Percentiles rank a stretch among this genome's conserved stretches.
These are phyloP conservation scores for Palythoa caribaeorum DNA, from an alignment of 92 coral and sea anemone species.

Conservation along the genomic window DNA sequence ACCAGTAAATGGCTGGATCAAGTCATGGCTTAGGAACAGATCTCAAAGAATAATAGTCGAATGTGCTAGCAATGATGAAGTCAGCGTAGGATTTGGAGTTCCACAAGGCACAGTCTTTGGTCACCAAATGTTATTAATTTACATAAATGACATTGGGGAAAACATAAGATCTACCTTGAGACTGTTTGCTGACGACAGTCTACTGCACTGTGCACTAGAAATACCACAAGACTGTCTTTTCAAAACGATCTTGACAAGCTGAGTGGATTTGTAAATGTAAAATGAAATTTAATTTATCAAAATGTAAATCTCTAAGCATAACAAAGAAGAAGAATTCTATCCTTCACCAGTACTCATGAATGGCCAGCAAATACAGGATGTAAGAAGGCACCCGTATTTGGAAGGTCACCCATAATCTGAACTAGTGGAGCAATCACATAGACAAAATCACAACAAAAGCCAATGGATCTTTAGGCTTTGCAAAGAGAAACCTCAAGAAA, in stretches of 20 bases:
- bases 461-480: not conserved
- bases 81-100: constrained; percentile 41
- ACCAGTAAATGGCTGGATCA: too few relatives aligned
- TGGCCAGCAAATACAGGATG: not conserved
- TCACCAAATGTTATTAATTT: constrained; percentile 20
- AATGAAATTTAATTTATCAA: not conserved
- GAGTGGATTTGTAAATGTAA: not conserved
- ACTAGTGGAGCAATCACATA: not conserved
- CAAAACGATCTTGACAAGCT: not conserved
- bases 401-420: not conserved
- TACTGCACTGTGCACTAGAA: not conserved
- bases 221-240: not conserved
- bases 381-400: not conserved
- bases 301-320: not conserved
- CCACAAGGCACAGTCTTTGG: constrained; percentile 50
- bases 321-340: not conserved
- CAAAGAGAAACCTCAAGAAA: not conserved
- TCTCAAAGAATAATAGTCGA: not conserved
- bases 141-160: constrained; percentile 18
- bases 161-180: not conserved
- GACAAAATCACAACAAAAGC: not conserved
- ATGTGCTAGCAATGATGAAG: constrained; percentile 12
- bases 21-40: too few relatives aligned
- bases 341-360: not conserved
- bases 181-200: constrained; percentile 5